These are phyloP conservation scores for Gallinago stenura DNA, from an alignment of 2,797 vertebrate species.

Conservation along the genomic window DNA sequence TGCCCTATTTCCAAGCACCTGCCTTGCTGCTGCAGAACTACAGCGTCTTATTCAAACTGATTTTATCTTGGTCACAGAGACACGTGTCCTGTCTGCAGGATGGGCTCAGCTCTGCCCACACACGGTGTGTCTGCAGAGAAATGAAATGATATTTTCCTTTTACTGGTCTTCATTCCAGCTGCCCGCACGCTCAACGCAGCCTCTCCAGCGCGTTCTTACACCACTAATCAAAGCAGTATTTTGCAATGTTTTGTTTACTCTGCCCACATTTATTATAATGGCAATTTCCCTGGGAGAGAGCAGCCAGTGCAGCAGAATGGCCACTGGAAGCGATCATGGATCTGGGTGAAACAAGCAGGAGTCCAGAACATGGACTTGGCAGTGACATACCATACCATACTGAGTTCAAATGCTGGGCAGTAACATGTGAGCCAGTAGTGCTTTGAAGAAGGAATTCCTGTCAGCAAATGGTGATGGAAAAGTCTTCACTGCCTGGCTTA, in stretches of 20 bases:
- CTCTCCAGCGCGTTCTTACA: background rate
- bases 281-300: background rate
- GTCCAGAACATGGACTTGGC: background rate
- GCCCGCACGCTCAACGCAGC: accelerated
- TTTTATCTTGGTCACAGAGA: background rate
- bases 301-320: background rate
- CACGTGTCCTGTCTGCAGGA: background rate
- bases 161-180: background rate
- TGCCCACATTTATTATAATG: background rate
- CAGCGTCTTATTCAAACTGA: background rate
- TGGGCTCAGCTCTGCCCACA: background rate
- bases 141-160: background rate
- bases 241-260: background rate
- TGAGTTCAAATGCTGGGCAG: background rate
- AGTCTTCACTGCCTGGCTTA: background rate
- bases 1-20: background rate
- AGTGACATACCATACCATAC: too few relatives aligned
- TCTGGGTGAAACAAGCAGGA: background rate
- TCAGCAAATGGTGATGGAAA: background rate
- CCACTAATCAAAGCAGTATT: background rate
- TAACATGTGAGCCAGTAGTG: background rate
- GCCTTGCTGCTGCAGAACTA: background rate
- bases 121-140: background rate
- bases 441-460: background rate
- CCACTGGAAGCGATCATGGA: background rate